These are phyloP conservation scores for Cirrhinus molitorella DNA, from an alignment of 2,797 vertebrate genomes.

Conservation along the genomic window DNA sequence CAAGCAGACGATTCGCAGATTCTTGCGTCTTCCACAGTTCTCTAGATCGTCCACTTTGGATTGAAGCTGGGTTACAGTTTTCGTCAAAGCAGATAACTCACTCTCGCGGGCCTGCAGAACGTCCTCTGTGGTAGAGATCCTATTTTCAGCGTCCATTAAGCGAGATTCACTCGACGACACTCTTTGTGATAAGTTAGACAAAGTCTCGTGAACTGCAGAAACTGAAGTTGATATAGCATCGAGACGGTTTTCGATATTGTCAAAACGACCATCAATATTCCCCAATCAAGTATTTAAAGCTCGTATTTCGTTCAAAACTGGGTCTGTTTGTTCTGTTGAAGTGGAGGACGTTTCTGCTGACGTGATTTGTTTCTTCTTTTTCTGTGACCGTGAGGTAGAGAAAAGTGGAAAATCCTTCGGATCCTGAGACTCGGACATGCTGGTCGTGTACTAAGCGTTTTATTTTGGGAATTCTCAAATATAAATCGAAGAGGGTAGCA, in stretches of 20 bases:
- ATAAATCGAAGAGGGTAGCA: background rate
- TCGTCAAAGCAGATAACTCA: background rate
- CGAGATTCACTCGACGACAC: background rate
- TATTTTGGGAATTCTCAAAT: background rate
- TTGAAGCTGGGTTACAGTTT: background rate
- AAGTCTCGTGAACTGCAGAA: background rate
- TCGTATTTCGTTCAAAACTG: background rate
- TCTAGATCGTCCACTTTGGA: background rate
- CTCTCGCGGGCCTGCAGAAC: background rate
- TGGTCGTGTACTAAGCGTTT: background rate
- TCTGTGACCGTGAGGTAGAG: no score
- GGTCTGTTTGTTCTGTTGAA: background rate
- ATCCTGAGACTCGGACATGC: background rate
- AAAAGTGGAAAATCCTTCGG: background rate
- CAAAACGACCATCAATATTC: background rate
- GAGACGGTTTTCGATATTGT: background rate
- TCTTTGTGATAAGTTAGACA: background rate
- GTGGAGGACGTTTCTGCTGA: background rate
- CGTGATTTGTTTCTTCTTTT: background rate
- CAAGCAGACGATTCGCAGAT: background rate
- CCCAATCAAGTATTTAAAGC: background rate
- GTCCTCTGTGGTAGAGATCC: background rate
- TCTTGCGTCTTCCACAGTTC: background rate
- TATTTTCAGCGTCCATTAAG: constrained; percentile 3
- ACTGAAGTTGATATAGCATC: background rate